Evolutionary conservation across 2,113 vertebrate species (phyloP).

Genomic region (Circaetus gallicus): DNA sequence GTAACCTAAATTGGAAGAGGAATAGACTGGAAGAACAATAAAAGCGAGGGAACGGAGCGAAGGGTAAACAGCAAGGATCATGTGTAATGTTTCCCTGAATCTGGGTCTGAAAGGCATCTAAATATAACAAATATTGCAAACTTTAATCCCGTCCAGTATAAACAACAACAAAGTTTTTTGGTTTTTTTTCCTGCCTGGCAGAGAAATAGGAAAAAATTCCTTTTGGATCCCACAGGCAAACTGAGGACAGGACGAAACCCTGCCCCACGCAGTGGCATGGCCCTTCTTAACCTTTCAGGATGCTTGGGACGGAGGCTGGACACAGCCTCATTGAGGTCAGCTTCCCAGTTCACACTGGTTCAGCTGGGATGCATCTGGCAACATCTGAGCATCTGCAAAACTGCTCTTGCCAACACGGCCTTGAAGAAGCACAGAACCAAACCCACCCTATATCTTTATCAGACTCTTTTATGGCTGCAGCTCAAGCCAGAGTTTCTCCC

Average conservation of each 20-base stretch:
- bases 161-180: not conserved
- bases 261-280: not conserved
- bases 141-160: slow-evolving; percentile 2
- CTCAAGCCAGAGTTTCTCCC: not conserved
- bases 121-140: slow-evolving; percentile 67
- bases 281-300: not conserved
- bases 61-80: not conserved
- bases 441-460: not conserved
- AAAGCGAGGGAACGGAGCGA: not conserved
- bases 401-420: not conserved
- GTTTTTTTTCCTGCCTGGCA: slow-evolving; percentile 43
- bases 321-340: accelerated
- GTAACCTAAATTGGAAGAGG: not conserved
- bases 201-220: slow-evolving; percentile 12
- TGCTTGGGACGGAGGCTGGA: accelerated
- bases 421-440: not conserved
- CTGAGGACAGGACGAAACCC: not conserved
- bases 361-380: not conserved
- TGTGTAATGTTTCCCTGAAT: not conserved
- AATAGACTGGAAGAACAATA: not conserved
- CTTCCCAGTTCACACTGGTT: not conserved
- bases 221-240: not conserved
- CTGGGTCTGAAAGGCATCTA: slow-evolving; percentile 16
- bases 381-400: not conserved
- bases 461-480: not conserved